Evolutionary conservation across 2,888 invertebrate genomes (phyloP).

Genomic region (Rhagium mordax): DNA sequence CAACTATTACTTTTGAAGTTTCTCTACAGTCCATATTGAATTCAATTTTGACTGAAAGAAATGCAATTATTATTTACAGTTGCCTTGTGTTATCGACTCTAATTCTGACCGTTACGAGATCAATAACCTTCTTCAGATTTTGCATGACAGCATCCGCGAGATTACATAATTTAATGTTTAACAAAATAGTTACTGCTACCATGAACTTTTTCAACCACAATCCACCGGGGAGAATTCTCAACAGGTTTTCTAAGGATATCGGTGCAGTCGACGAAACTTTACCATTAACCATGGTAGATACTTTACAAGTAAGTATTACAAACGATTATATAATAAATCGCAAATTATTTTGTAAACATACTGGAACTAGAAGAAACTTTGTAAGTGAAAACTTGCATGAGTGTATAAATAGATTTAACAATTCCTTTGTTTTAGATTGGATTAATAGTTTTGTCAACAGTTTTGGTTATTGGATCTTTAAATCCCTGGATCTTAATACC

Average conservation of each 20-base stretch:
- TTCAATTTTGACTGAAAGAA: slow-evolving; percentile 41
- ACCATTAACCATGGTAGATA: slow-evolving; percentile 72
- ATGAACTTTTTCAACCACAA: slow-evolving; percentile 75
- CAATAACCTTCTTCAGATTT: slow-evolving; percentile 71
- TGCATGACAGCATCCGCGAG: slow-evolving; percentile 73
- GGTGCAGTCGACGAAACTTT: slow-evolving; percentile 73
- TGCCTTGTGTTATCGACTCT: slow-evolving; percentile 62
- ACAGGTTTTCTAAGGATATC: slow-evolving; percentile 82
- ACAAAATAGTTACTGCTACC: neutral
- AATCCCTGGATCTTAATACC: slow-evolving; percentile 53
- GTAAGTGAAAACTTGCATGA: too few species aligned
- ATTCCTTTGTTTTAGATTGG: slow-evolving; percentile 60
- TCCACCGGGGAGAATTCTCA: slow-evolving; percentile 77
- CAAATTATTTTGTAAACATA: too few species aligned
- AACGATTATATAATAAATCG: neutral
- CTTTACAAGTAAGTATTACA: slow-evolving; percentile 64
- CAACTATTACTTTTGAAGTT: neutral
- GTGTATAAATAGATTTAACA: too few species aligned
- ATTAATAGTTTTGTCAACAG: slow-evolving; percentile 44
- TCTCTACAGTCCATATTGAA: slow-evolving; percentile 2
- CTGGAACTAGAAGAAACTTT: too few species aligned
- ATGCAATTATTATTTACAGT: slow-evolving; percentile 66
- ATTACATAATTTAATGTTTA: slow-evolving; percentile 72
- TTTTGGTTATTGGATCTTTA: slow-evolving; percentile 47
- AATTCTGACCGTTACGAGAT: slow-evolving; percentile 68